Base-by-base conservation (phyloP, 1,140 invertebrate species). In the Micrasema minimum region DNA sequence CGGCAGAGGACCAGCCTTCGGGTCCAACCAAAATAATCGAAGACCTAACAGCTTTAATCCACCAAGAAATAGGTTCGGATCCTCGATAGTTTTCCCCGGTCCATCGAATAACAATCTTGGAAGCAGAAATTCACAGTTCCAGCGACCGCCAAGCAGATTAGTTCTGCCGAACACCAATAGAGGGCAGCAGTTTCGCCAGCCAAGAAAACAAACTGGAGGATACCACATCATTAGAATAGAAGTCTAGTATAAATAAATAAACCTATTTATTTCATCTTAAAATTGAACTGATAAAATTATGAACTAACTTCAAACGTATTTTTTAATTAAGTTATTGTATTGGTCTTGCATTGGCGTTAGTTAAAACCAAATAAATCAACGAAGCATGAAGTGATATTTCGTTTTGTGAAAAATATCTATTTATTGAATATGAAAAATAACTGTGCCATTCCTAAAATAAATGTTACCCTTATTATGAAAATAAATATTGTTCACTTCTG, bases 151-250 rank as follows among this genome's bases (percentile, higher is more conserved):
- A 43, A 26, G 18, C 3, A 41, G 26, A 7, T 46, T 64, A 48
- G 41, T 48, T 35, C 41, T 41, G n/a, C 66, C 51, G 6, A 61
- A 11, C 26, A 20, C n/a, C 1, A 53, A 20, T 7, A 67, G 64
- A 50, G 35, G 51, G 59, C 59, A 66, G 20, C 50, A 62, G 20
- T 66, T 51, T n/a, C 22, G 61, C n/a, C 69, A 55, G 38, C 55
- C 45, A 14, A 71, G 61, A 35, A 64, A 41, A 51, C 55, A 3
- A 48, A 22, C 43, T 9, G 61, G 12, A 26, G n/a, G 20, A n/a
- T 72, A 75, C 22, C 62, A 72, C 14, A 66, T 68, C 0, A 75
- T 75, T 12, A 69, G 66, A 55, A 64, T 75, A 66, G 73, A 75
- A 66, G 61, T 72, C 43, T 75, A 43, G 57, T 41, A 51, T 35